phyloP scores from a whole-genome alignment of 2,797 vertebrate genomes.

The Darevskia mixta region DNA sequence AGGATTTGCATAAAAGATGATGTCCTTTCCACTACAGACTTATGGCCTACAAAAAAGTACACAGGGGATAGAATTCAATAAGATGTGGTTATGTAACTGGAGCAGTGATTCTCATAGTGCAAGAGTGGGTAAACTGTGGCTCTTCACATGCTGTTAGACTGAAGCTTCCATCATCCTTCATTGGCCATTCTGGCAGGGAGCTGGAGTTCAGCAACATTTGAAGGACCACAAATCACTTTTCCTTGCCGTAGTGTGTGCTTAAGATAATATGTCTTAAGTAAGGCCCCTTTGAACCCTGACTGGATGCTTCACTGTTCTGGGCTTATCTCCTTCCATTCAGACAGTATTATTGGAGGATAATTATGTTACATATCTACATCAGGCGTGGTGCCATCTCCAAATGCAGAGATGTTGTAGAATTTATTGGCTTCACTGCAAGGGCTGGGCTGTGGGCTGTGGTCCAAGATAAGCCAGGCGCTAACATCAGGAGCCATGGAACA shows the following conservation, averaged over 20 bases:
- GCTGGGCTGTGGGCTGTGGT: neutral
- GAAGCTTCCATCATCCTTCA: no score
- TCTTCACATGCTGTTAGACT: no score
- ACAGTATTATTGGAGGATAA: neutral
- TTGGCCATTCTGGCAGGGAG: no score
- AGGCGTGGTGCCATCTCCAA: neutral
- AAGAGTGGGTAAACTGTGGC: no score
- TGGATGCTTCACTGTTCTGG: neutral
- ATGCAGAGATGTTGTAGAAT: neutral
- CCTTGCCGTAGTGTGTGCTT: no score
- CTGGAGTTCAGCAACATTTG: no score
- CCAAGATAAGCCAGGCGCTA: neutral
- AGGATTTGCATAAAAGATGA: no score
- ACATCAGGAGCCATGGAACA: neutral
- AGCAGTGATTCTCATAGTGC: neutral
- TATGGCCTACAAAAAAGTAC: no score
- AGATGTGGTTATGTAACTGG: neutral
- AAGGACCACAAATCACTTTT: no score
- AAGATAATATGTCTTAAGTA: no score
- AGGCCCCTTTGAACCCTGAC: no score
- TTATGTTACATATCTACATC: neutral
- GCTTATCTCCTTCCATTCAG: neutral
- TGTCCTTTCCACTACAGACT: neutral
- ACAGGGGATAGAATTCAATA: neutral
- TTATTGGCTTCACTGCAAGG: neutral